A percentile compares a stretch with the other conserved stretches of the same genome.
Conservation (phyloP, 92 coral and sea anemone genomes). For the Epizoanthus stellaris region DNA sequence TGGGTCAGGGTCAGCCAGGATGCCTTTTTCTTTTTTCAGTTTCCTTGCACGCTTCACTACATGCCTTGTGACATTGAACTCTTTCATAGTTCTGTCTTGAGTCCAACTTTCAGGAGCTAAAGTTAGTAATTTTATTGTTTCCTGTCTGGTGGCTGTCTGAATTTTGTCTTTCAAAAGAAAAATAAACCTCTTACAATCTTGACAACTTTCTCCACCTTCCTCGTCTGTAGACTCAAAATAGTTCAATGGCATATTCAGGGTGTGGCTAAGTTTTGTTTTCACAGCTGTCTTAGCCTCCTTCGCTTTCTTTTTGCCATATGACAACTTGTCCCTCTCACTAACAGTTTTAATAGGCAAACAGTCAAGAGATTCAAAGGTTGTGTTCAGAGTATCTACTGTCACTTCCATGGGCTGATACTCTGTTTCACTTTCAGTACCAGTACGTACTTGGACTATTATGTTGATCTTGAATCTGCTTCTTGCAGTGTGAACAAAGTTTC, state of each 20-base stretch:
- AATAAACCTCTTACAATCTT: neutral
- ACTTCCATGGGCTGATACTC: constrained; percentile 24
- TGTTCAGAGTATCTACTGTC: constrained; percentile 14
- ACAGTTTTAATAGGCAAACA: constrained; percentile 1
- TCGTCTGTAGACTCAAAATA: neutral
- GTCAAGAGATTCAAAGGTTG: neutral
- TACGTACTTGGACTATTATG: neutral
- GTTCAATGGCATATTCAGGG: neutral
- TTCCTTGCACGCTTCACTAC: neutral
- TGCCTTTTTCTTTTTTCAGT: constrained; percentile 20
- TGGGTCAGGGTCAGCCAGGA: constrained; percentile 6
- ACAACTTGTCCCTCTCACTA: constrained; percentile 4
- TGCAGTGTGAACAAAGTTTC: constrained; percentile 11
- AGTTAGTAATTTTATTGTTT: constrained; percentile 12
- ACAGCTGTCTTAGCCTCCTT: constrained; percentile 13
- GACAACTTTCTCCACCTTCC: neutral
- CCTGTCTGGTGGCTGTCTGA: neutral
- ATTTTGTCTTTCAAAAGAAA: neutral
- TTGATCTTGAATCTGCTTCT: constrained; percentile 7
- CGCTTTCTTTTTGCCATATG: neutral
- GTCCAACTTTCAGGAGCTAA: constrained; percentile 12
- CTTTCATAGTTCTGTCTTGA: neutral
- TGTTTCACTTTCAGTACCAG: neutral
- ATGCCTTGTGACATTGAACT: neutral
- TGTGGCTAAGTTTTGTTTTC: neutral